These are phyloP conservation scores for Clavelina lepadiformis DNA, from an alignment of 23 tunicate genomes.

Conservation along the genomic window DNA sequence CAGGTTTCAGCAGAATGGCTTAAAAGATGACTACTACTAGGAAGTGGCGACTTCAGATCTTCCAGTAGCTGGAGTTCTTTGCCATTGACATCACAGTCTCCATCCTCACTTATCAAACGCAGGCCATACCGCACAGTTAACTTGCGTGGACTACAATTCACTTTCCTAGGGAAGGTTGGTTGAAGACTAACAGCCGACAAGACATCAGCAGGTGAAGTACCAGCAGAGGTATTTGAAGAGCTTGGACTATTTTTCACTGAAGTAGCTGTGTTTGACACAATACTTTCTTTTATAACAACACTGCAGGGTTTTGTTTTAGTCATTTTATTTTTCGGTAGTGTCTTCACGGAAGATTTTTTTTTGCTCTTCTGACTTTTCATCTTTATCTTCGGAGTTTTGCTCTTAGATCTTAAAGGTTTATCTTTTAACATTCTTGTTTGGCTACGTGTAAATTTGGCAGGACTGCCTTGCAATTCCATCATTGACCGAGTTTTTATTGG, in stretches of 20 bases:
- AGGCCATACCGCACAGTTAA: slow-evolving; percentile 29
- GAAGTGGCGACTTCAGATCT: not conserved
- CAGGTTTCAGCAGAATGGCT: not conserved
- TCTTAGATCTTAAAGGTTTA: not conserved
- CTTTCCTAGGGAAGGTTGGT: not conserved
- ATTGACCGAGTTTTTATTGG: too few species aligned
- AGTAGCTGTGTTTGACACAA: too few species aligned
- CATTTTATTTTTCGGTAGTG: too few species aligned
- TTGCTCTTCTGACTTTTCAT: not conserved
- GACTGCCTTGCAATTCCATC: too few species aligned
- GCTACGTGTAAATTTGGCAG: slow-evolving; percentile 23
- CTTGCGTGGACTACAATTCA: slow-evolving; percentile 27
- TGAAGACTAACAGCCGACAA: slow-evolving; percentile 17
- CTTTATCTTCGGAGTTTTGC: slow-evolving; percentile 6
- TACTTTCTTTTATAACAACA: too few species aligned
- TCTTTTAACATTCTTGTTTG: not conserved
- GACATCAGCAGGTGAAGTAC: slow-evolving; percentile 6
- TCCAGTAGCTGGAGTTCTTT: too few species aligned
- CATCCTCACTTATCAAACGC: slow-evolving; percentile 6
- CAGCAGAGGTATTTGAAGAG: not conserved
- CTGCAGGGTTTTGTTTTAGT: too few species aligned
- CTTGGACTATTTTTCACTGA: too few species aligned
- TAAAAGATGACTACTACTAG: not conserved
- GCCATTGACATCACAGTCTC: too few species aligned
- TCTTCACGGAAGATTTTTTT: too few species aligned